Conservation (phyloP, 2,113 vertebrate species). For the Solenodon paradoxus region DNA sequence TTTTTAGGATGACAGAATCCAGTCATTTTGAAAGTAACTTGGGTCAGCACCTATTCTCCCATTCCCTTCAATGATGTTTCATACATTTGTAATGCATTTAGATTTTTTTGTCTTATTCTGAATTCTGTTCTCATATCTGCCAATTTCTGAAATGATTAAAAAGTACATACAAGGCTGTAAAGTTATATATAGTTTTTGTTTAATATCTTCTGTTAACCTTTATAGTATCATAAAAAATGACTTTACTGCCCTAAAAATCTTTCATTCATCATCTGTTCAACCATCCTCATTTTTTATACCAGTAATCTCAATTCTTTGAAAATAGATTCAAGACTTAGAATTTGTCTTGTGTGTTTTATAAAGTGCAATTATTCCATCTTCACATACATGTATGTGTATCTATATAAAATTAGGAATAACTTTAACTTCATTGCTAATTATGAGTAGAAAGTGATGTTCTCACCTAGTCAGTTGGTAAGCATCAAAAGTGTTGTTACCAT, state of each 20-base stretch:
- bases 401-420: not conserved
- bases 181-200: not conserved
- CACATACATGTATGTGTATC: not conserved
- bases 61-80: not conserved
- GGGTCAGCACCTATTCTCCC: not conserved
- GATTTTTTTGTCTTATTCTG: not conserved
- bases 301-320: not conserved
- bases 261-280: not conserved
- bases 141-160: not conserved
- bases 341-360: not conserved
- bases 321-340: not conserved
- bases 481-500: not conserved
- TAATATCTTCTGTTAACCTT: not conserved
- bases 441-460: not conserved
- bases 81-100: not conserved
- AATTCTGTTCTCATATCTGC: not conserved
- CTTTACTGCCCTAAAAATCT: not conserved
- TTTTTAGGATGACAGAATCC: not conserved
- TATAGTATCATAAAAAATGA: not conserved
- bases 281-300: not conserved
- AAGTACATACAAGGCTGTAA: not conserved
- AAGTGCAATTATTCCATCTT: not conserved
- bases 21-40: not conserved
- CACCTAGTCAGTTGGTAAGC: not conserved
- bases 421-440: not conserved